Base-by-base conservation (phyloP, 53 echinoderm and acorn worm genomes). In the Crossaster papposus region DNA sequence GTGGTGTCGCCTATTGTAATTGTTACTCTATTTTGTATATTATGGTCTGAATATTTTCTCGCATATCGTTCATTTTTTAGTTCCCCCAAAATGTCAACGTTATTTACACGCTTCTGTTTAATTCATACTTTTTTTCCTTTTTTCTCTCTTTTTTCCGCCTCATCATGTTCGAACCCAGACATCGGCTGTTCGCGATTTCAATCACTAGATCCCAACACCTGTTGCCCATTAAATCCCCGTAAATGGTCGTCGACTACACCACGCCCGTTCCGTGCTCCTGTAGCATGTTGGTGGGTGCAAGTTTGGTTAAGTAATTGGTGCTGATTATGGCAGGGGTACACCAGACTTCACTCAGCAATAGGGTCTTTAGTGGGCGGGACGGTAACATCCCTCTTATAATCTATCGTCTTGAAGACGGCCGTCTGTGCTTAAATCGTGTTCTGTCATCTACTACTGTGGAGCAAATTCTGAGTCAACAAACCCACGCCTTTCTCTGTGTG, bases 261-360 rank as follows among this genome's bases (percentile, higher is more conserved):
- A 63, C 62, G 33, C 87, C 62, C 76, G 30, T 55, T 38, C 32
- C 75, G 32, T 44, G 44, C 44, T 44, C 44, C 44, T 44, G 44
- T n/a, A 44, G 44, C 73, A 34, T 51, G 52, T 50, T 28, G 51
- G 79, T 24, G 50, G 85, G 85, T 52, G 24, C 58, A 77, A 87
- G 75, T 87, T 87, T 87, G 58, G 54, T 63, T 26, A 76, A 34
- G 26, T 87, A 87, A 87, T 87, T 77, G 77, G 87, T 54, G 20
- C 37, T 87, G 87, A 87, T n/a, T 72, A 26, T 77, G 54, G 29
- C 54, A 15, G 55, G 36, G 11, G 15, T 74, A 34, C 36, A 34
- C 36, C 31, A n/a, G 4, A 24, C 70, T 38, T 83, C 83, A 81
- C 7, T 83, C 83, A 70, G 26, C 68, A 2, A n/a, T n/a, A 20